Conservation (phyloP, 1,140 invertebrate genomes). For the Zaprionus taronus region DNA sequence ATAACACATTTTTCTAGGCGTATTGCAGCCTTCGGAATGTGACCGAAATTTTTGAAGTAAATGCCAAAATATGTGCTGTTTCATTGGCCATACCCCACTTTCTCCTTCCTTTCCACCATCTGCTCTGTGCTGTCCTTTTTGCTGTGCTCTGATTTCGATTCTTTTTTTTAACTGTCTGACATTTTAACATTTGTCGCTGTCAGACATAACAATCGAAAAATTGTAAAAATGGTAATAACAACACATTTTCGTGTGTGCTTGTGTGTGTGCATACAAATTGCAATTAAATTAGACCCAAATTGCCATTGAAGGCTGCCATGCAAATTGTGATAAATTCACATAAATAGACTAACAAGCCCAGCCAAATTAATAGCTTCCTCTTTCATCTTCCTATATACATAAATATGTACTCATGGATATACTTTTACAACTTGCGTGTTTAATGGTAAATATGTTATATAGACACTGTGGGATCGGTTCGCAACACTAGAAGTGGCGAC, state of each 20-base stretch:
- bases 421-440: not conserved
- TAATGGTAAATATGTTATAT: not conserved
- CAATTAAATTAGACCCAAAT: slow-evolving; percentile 49
- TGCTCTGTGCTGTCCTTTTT: slow-evolving; percentile 3
- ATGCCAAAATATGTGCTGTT: slow-evolving; percentile 41
- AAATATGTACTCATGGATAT: not conserved
- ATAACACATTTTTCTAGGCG: slow-evolving; percentile 63
- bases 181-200: slow-evolving; percentile 77
- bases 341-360: slow-evolving; percentile 36
- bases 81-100: slow-evolving; percentile 5
- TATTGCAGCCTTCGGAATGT: slow-evolving; percentile 33
- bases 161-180: slow-evolving; percentile 59
- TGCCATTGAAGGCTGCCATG: slow-evolving; percentile 35
- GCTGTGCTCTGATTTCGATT: slow-evolving; percentile 23
- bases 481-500: too few species aligned
- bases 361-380: slow-evolving; percentile 23
- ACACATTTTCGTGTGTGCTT: not conserved
- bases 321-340: slow-evolving; percentile 46
- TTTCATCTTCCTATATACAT: not conserved
- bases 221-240: slow-evolving; percentile 52
- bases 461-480: too few species aligned
- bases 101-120: not conserved
- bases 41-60: slow-evolving; percentile 37
- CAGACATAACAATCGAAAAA: slow-evolving; percentile 72
- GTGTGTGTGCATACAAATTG: slow-evolving; percentile 23